Conservation (phyloP, 2,797 vertebrate species). For the Stomatorhinus walkeri region DNA sequence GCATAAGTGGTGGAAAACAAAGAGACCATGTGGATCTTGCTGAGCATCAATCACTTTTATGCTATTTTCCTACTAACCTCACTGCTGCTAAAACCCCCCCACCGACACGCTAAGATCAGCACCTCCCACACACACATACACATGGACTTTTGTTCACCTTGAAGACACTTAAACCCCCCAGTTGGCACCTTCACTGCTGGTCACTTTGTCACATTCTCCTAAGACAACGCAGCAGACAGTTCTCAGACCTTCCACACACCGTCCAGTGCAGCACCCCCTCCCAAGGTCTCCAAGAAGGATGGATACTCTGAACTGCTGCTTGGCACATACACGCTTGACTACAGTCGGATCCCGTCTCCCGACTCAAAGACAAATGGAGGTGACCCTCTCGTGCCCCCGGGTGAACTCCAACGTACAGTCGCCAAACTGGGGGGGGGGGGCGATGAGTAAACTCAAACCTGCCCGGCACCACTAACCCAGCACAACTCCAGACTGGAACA, state of each 20-base stretch:
- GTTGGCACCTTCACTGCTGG: neutral
- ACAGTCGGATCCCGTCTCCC: neutral
- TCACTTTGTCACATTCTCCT: neutral
- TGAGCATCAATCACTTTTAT: neutral
- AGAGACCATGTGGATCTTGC: neutral
- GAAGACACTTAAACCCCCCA: neutral
- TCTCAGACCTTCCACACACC: neutral
- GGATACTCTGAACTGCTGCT: neutral
- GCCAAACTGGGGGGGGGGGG: neutral
- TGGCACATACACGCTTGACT: neutral
- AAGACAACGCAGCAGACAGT: neutral
- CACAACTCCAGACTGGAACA: neutral
- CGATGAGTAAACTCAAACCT: neutral
- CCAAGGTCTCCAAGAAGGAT: neutral
- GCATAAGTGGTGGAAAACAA: neutral
- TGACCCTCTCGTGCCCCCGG: neutral
- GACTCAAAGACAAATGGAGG: neutral
- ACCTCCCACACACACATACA: neutral
- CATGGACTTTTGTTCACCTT: neutral
- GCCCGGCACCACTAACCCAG: neutral
- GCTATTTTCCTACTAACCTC: neutral
- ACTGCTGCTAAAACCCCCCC: neutral
- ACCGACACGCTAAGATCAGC: neutral
- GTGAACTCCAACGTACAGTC: neutral
- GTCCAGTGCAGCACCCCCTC: neutral